phyloP scores from a whole-genome alignment of 2,888 invertebrate genomes.

The Drosophila infuscata region DNA sequence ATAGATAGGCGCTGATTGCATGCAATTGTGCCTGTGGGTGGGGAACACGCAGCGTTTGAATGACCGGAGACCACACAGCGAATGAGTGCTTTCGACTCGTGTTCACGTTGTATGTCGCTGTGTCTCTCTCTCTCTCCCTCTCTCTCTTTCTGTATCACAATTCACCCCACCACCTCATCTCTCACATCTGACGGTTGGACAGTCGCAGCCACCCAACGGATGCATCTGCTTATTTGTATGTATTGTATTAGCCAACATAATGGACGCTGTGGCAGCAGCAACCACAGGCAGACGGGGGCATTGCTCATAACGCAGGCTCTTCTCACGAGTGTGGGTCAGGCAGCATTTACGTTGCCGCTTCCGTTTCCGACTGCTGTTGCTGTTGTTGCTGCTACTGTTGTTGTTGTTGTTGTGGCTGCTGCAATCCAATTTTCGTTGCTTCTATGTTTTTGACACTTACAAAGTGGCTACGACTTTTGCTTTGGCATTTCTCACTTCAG shows the following conservation, averaged over 20 bases:
- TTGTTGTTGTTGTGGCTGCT: slow-evolving; percentile 40
- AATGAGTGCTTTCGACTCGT: slow-evolving; percentile 74
- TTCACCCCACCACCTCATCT: background rate
- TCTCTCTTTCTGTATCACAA: background rate
- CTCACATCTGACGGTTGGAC: slow-evolving; percentile 15
- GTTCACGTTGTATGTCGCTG: slow-evolving; percentile 32
- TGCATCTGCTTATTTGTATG: slow-evolving; percentile 76
- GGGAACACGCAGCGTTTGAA: slow-evolving; percentile 71
- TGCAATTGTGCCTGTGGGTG: slow-evolving; percentile 65
- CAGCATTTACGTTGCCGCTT: slow-evolving; percentile 41
- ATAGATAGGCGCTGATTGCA: slow-evolving; percentile 66
- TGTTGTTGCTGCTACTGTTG: slow-evolving; percentile 12
- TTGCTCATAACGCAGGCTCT: slow-evolving; percentile 71
- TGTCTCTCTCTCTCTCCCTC: slow-evolving; percentile 5
- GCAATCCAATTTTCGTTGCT: slow-evolving; percentile 78
- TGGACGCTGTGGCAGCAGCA: slow-evolving; percentile 54
- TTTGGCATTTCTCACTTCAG: slow-evolving; percentile 78
- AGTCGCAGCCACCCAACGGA: slow-evolving; percentile 33
- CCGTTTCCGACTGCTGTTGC: slow-evolving; percentile 59
- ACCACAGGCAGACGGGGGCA: slow-evolving; percentile 33
- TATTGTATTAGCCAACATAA: slow-evolving; percentile 79
- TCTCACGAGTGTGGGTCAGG: slow-evolving; percentile 35
- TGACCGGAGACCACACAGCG: slow-evolving; percentile 76
- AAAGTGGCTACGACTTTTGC: slow-evolving; percentile 79
- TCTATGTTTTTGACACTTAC: slow-evolving; percentile 78